Conservation (phyloP, 2,113 vertebrate genomes). For the Paradoxurus hermaphroditus region DNA sequence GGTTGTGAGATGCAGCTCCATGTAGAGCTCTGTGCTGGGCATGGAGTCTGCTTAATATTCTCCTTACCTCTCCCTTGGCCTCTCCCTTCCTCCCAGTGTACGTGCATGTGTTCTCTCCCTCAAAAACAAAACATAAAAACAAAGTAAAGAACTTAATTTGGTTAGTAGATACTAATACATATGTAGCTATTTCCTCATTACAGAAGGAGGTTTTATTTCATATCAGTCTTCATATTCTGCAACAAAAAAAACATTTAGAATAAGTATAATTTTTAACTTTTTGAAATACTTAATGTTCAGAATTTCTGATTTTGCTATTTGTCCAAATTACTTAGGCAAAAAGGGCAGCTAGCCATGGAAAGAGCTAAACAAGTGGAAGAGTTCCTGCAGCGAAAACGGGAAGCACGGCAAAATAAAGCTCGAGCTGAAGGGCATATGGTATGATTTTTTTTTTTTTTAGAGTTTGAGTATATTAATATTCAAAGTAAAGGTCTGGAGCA, state of each 20-base stretch:
- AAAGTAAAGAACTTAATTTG: slow-evolving; percentile 13
- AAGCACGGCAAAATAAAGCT: slow-evolving; percentile 98
- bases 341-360: slow-evolving; percentile 84
- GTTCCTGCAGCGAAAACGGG: slow-evolving; percentile 94
- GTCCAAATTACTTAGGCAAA: slow-evolving; percentile 84
- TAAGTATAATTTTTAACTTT: slow-evolving; percentile 15
- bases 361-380: slow-evolving; percentile 94
- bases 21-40: too few relatives aligned
- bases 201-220: slow-evolving; percentile 5
- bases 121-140: too few relatives aligned
- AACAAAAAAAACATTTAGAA: slow-evolving; percentile 17
- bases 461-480: slow-evolving; percentile 40
- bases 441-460: slow-evolving; percentile 72
- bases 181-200: slow-evolving; percentile 9
- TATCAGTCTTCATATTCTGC: background rate
- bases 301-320: slow-evolving; percentile 68
- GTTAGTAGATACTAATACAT: background rate
- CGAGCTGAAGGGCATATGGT: slow-evolving; percentile 98
- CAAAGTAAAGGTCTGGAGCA: slow-evolving; percentile 4
- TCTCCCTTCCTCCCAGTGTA: accelerated
- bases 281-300: slow-evolving; percentile 1
- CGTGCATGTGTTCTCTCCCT: too few relatives aligned
- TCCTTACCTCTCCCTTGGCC: too few relatives aligned
- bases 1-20: too few relatives aligned
- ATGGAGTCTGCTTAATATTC: too few relatives aligned